Base-by-base conservation (phyloP, 2,113 vertebrate species). In the Pipa parva region DNA sequence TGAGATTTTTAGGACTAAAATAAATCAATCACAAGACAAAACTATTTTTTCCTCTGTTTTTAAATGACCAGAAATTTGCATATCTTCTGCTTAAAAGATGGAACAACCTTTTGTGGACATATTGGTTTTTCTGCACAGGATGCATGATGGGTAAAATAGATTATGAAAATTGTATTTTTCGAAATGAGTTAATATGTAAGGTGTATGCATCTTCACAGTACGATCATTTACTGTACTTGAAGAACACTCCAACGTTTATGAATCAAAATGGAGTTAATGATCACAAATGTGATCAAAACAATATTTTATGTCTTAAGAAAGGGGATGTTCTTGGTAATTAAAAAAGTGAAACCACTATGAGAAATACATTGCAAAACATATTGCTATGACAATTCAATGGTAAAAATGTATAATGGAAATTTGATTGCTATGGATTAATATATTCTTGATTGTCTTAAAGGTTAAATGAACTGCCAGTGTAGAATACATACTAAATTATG, bases 221-320 rank as follows among this genome's bases (percentile, higher is more conserved):
- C 39, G 22, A 59, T 27, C 22, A 26, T 27, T 27, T 26, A 11
- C n/a, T 10, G 8, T 8, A 59, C 58, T 59, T 26, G 37, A 59
- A 45, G 24, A 45, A 26, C 37, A 45, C 37, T 59, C 15, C 24
- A 45, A 26, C 6, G 12, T 42, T 45, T 59, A 59, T 59, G 31
- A 45, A 45, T 27, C 27, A 26, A 45, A 59, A 59, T 42, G 7
- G 15, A 45, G 24, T 45, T 59, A 59, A 59, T 45, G 17, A 42
- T 8, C 45, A 12, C n/a, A 59, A 27, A 17, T 37, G 45, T 26
- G 58, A 59, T 26, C 31, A 59, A 59, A 59, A 59, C 33, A 59
- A 59, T 59, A 26, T 59, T 59, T 37, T 3, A 45, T 27, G 15
- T 59, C 37, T 45, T 22, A 11, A 59, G 58, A 42, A 37, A 45